Base-by-base conservation (phyloP, 2,797 vertebrate species). In the Syngnathus acus region DNA sequence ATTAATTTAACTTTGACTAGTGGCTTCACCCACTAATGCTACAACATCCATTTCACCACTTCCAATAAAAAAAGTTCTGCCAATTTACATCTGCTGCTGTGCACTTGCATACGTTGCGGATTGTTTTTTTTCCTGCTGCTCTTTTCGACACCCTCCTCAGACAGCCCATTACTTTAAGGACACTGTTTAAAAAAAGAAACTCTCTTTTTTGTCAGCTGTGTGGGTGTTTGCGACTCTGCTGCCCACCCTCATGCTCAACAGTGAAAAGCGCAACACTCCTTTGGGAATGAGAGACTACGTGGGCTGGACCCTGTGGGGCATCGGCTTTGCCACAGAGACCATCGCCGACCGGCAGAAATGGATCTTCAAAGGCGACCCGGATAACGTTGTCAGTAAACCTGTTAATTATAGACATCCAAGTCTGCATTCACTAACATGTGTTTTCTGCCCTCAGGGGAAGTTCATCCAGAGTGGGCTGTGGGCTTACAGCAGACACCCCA, bases 311-410 rank as follows among this genome's bases (percentile, higher is more conserved):
- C 2, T 92, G 1, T 94, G 92, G 93, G 84, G 82, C 47, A 67
- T 93, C 1, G 92, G 92, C 58, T 93, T 94, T 6, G 84, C 85
- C 7, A 72, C 82, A 0, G 89, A 94, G 72, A 84, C 89, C 1
- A 72, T 92, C 62, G 92, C 92, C 21, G 92, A 94, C 75, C 92
- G 92, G 72, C 93, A 93, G 83, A 94, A 93, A 76, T 92, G 84
- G 90, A 68, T 84, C 67, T 93, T 93, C 82, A 94, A 88, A 81
- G 72, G 71, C 9, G 78, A 93, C 79, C 87, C 91, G 42, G 84
- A 92, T 65, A 93, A 94, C n/a, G 71, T 79, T 17, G 92, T 92
- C 78, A 88, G 92, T 88, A 38, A 59, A 51, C 26, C 21, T 19
- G 39, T 51, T 9, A 8, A 3, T n/a, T 19, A 67, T 40, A 19